Base-by-base conservation (phyloP, 2,113 vertebrate genomes). In the Artemisiospiza belli region DNA sequence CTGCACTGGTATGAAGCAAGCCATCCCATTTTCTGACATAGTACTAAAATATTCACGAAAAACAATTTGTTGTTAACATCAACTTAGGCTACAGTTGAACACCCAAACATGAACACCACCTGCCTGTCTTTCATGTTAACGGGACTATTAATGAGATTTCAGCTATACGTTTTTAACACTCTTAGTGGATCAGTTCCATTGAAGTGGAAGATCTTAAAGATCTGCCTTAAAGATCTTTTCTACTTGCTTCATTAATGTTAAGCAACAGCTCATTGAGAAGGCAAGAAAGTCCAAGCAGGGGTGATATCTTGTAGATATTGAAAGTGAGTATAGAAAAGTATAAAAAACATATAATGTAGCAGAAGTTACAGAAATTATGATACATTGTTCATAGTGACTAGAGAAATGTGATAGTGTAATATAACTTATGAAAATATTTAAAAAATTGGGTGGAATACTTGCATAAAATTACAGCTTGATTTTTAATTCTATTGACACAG, bases 401-500 rank as follows among this genome's bases (percentile, higher is more conserved):
- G 24, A 31, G 28, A 87, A 87, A 78, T 61, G 11, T 44, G 54
- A 87, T 58, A 30, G 35, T 27, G 91, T 80, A 83, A 85, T 66
- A 80, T 81, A 90, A 6, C 35, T 93, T 79, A 87, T 78, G 43
- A 90, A 97, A 95, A 94, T 83, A 7, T 41, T 57, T 41, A 37
- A 77, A 57, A 93, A 95, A 52, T 57, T 90, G n/a, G 73, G 92
- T 88, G 55, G 72, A 97, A 96, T 81, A 31, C 81, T 93, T 93
- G 59, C 79, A 84, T 90, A 95, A 94, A 95, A 97, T 72, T 87
- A 91, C 78, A 85, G 79, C 54, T 92, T 61, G 13, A 35, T 95
- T 95, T 94, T 95, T 87, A 96, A 94, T 95, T 95, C 89, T 24
- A 22, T 25, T 33, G 94, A 94, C 75, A 94, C 63, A 83, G 95